Conservation (phyloP, 2,888 invertebrate species). For the Germaria angustata region DNA sequence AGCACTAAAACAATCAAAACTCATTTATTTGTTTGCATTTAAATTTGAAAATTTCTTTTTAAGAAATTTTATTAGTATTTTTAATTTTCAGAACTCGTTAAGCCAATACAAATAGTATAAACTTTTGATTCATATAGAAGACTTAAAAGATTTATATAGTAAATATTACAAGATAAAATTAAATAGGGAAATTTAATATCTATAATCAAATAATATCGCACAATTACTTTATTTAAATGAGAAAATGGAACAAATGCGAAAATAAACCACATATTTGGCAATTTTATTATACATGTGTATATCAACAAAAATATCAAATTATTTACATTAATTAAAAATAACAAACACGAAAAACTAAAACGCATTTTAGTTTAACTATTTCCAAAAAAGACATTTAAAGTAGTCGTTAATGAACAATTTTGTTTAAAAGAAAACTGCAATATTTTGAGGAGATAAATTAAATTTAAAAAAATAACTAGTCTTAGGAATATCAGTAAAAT, state of each 20-base stretch:
- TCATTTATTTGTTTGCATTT: neutral
- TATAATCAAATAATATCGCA: conserved; percentile 64
- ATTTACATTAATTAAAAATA: conserved; percentile 31
- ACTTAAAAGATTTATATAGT: conserved; percentile 24
- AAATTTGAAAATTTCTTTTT: neutral
- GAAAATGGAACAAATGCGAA: conserved; percentile 18
- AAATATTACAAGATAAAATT: neutral
- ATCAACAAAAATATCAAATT: conserved; percentile 40
- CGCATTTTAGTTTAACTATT: neutral
- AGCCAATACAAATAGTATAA: neutral
- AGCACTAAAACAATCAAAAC: neutral
- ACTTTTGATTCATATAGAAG: conserved; percentile 41
- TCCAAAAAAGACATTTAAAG: neutral
- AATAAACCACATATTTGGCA: conserved; percentile 27
- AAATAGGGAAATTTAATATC: conserved; percentile 62
- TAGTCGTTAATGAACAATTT: conserved; percentile 7
- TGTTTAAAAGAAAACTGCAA: conserved; percentile 9
- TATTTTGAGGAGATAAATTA: neutral
- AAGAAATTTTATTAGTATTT: neutral
- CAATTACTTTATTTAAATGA: conserved; percentile 66
- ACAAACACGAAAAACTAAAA: neutral
- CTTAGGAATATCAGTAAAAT: neutral
- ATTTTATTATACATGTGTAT: conserved; percentile 49
- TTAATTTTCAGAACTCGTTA: neutral
- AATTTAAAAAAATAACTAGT: too few relatives aligned